phyloP scores from a whole-genome alignment of 2,797 vertebrate genomes.

The Hybognathus amarus region DNA sequence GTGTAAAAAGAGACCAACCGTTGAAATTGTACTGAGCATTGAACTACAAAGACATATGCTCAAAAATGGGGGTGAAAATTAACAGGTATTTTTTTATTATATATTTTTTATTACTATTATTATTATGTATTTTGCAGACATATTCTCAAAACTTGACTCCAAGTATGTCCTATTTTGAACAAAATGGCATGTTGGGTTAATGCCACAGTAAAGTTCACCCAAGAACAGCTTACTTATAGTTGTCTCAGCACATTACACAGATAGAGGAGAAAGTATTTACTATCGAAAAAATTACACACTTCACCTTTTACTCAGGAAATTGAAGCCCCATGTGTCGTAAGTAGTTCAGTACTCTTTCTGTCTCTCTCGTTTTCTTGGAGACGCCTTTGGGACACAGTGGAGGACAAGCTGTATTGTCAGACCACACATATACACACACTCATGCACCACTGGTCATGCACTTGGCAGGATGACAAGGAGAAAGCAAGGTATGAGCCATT shows the following conservation, averaged over 20 bases:
- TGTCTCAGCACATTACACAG: conserved; percentile 15
- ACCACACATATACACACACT: conserved; percentile 45
- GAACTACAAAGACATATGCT: too few species aligned
- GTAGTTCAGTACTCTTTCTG: conserved; percentile 51
- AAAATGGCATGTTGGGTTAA: background rate
- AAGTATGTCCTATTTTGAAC: background rate
- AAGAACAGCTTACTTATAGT: background rate
- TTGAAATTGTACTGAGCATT: too few species aligned
- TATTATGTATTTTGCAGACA: too few species aligned
- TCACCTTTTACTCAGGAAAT: conserved; percentile 29
- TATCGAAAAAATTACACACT: conserved; percentile 27
- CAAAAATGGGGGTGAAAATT: too few species aligned
- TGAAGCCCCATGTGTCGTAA: conserved; percentile 54
- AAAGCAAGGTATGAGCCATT: conserved; percentile 74
- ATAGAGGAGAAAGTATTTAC: conserved; percentile 3
- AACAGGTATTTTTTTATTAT: too few species aligned
- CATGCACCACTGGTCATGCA: conserved; percentile 53
- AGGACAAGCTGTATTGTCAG: conserved; percentile 47
- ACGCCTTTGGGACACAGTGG: conserved; percentile 49
- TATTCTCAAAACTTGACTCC: too few species aligned
- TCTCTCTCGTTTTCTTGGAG: conserved; percentile 14
- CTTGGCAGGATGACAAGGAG: conserved; percentile 68
- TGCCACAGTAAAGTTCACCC: background rate
- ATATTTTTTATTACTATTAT: too few species aligned
- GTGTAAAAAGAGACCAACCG: too few species aligned